A percentile compares a stretch with the other conserved stretches of the same genome.
Evolutionary conservation across 2,888 invertebrate species (phyloP).

Genomic region (Lasioglossum lativentre): DNA sequence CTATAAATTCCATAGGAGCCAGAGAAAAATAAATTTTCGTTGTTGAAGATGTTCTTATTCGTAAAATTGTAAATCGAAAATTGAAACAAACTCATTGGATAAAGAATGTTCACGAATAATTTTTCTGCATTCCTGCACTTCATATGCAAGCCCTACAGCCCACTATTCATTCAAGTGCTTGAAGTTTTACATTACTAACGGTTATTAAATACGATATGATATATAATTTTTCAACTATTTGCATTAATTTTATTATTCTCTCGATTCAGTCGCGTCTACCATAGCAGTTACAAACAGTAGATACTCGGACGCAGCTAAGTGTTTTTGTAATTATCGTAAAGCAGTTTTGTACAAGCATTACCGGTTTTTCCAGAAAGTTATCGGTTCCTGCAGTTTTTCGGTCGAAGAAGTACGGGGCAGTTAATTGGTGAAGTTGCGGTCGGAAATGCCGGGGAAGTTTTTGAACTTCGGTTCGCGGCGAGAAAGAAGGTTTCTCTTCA

Average conservation of each 20-base stretch:
- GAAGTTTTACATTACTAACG: not conserved
- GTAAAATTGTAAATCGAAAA: not conserved
- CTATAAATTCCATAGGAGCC: not conserved
- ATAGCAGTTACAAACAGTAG: not conserved
- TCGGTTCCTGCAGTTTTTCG: not conserved
- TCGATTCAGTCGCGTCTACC: not conserved
- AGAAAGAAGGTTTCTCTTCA: conserved; percentile 24
- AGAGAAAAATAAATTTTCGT: not conserved
- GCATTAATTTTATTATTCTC: not conserved
- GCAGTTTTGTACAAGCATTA: not conserved
- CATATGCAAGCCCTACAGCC: too few species aligned
- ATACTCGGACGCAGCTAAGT: not conserved
- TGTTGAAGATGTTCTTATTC: not conserved
- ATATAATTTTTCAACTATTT: not conserved
- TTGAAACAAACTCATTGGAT: not conserved
- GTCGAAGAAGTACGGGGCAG: conserved; percentile 13
- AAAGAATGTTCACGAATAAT: not conserved
- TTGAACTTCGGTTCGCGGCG: conserved; percentile 12
- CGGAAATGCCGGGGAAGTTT: conserved; percentile 21
- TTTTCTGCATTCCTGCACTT: too few species aligned
- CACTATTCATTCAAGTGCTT: not conserved
- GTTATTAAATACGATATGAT: not conserved
- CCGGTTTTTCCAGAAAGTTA: not conserved
- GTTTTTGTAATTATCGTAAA: conserved; percentile 13
- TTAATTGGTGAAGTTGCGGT: conserved; percentile 39